Evolutionary conservation across 2,113 vertebrate genomes (phyloP).

Genomic region (Melozone crissalis): DNA sequence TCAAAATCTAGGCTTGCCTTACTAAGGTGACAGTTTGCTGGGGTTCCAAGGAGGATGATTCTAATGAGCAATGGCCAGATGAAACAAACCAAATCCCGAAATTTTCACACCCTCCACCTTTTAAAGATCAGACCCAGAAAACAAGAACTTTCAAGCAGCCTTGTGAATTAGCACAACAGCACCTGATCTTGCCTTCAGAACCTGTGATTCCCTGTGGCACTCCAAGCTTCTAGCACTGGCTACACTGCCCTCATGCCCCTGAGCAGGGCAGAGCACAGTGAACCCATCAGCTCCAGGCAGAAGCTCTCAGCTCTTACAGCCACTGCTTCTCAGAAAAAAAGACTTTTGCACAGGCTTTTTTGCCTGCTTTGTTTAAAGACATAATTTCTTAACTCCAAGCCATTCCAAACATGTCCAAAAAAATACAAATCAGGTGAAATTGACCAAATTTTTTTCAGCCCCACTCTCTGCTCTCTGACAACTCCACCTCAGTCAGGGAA

Average conservation of each 20-base stretch:
- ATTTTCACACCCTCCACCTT: neutral
- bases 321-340: too few species aligned
- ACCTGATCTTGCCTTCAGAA: neutral
- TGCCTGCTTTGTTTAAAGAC: neutral
- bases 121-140: neutral
- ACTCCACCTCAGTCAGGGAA: neutral
- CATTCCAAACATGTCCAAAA: neutral
- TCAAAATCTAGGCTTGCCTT: neutral
- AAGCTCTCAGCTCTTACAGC: neutral
- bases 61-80: neutral
- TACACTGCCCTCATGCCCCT: rapidly evolving
- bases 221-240: rapidly evolving
- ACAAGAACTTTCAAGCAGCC: neutral
- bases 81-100: neutral
- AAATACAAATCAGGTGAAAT: neutral
- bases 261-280: neutral
- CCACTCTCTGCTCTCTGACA: neutral
- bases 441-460: neutral
- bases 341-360: neutral
- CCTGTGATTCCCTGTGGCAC: rapidly evolving
- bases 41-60: neutral
- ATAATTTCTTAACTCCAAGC: neutral
- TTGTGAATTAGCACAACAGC: neutral
- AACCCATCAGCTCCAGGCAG: neutral
- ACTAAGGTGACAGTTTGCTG: neutral